phyloP scores from a whole-genome alignment of 92 coral and sea anemone genomes.

The Metridium senile region DNA sequence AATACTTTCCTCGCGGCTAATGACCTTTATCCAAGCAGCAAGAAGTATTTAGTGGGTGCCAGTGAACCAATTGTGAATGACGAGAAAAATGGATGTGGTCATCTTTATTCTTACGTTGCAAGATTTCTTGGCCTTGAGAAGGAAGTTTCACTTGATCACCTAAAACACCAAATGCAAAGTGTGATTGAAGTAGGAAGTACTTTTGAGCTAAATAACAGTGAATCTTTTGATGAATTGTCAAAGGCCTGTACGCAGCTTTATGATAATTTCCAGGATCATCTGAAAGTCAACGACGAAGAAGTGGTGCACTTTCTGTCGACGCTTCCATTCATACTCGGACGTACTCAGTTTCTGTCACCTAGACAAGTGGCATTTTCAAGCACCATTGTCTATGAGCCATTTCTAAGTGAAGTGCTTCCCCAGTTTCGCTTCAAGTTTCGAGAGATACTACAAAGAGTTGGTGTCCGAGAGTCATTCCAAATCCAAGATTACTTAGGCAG shows the following conservation, averaged over 20 bases:
- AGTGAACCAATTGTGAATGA: conserved; percentile 46
- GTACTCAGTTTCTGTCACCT: conserved; percentile 26
- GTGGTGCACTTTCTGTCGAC: conserved; percentile 23
- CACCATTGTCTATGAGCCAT: conserved; percentile 39
- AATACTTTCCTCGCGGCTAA: conserved; percentile 38
- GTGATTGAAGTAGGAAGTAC: conserved; percentile 17
- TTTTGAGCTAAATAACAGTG: neutral
- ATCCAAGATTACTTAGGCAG: conserved; percentile 39
- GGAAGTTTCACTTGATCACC: conserved; percentile 20
- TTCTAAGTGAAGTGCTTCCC: conserved; percentile 30
- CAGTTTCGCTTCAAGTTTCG: conserved; percentile 19
- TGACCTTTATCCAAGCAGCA: conserved; percentile 30
- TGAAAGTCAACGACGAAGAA: conserved; percentile 12
- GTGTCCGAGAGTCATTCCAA: conserved; percentile 39
- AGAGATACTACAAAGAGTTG: conserved; percentile 24
- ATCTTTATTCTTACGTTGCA: conserved; percentile 23
- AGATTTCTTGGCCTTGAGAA: conserved; percentile 32
- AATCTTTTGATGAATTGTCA: conserved; percentile 19
- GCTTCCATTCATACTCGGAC: conserved; percentile 38
- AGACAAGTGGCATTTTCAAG: conserved; percentile 47
- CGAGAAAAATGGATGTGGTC: conserved; percentile 37
- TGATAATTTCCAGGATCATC: conserved; percentile 29
- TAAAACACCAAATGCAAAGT: conserved; percentile 33
- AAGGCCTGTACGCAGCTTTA: conserved; percentile 47
- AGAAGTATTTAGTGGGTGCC: conserved; percentile 54